Evolutionary conservation across 2,113 vertebrate genomes (phyloP).

Genomic region (Sphyrna mokarran): DNA sequence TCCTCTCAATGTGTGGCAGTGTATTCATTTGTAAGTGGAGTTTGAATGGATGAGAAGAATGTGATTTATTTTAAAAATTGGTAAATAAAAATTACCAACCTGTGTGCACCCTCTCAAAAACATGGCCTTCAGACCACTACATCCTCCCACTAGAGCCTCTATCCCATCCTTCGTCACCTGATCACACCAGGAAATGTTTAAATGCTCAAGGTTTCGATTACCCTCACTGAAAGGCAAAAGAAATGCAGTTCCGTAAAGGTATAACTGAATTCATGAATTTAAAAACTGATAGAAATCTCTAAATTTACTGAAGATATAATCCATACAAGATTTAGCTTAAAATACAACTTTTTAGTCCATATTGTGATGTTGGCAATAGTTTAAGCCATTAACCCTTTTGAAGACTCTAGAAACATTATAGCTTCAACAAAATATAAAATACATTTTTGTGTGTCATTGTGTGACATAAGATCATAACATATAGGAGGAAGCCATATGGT

Average conservation of each 20-base stretch:
- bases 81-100: slow-evolving; percentile 55
- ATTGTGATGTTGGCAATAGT: background rate
- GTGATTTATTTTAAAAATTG: background rate
- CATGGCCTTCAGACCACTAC: slow-evolving; percentile 69
- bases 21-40: background rate
- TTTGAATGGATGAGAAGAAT: slow-evolving; percentile 29
- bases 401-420: background rate
- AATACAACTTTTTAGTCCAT: background rate
- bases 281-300: background rate
- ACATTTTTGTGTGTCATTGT: background rate
- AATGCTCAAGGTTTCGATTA: slow-evolving; percentile 79
- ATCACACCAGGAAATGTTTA: slow-evolving; percentile 90
- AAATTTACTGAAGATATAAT: background rate
- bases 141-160: slow-evolving; percentile 81
- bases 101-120: slow-evolving; percentile 87
- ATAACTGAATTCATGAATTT: background rate
- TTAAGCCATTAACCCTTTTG: background rate
- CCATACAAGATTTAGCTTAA: background rate
- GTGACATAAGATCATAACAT: too few species aligned
- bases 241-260: slow-evolving; percentile 31
- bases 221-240: slow-evolving; percentile 65
- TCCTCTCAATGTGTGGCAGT: background rate
- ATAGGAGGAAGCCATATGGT: too few species aligned
- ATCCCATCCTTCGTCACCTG: slow-evolving; percentile 85
- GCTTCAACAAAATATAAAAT: background rate